phyloP scores from a whole-genome alignment of 53 echinoderm and acorn worm genomes.

The Patiria pectinifera region DNA sequence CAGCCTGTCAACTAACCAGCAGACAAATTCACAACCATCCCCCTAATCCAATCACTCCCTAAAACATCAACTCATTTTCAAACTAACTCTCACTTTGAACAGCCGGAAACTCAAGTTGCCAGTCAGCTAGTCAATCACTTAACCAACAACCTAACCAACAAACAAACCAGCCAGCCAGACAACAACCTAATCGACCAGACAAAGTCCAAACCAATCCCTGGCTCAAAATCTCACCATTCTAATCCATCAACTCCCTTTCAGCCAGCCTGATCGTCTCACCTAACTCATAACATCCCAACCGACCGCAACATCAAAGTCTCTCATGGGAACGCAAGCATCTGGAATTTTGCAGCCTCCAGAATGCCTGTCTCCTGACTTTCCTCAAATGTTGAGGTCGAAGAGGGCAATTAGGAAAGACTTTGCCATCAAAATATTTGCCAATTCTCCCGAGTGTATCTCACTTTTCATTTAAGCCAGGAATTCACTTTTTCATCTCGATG shows the following conservation, averaged over 20 bases:
- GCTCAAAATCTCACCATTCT: not conserved
- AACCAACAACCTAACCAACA: too few relatives aligned
- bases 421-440: not conserved
- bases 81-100: too few relatives aligned
- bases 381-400: not conserved
- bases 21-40: too few relatives aligned
- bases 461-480: not conserved
- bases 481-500: not conserved
- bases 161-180: too few relatives aligned
- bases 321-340: slow-evolving; percentile 1
- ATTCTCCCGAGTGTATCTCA: not conserved
- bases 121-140: too few relatives aligned
- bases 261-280: not conserved
- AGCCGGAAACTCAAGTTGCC: too few relatives aligned
- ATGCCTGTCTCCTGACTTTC: not conserved
- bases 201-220: not conserved
- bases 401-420: not conserved
- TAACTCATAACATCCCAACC: not conserved
- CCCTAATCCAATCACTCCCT: too few relatives aligned
- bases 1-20: too few relatives aligned
- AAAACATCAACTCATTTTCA: too few relatives aligned
- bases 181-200: not conserved
- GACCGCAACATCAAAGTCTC: not conserved
- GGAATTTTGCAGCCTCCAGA: not conserved
- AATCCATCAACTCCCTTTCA: not conserved